Base-by-base conservation (phyloP, 2,113 vertebrate genomes). In the Gobio gobio region DNA sequence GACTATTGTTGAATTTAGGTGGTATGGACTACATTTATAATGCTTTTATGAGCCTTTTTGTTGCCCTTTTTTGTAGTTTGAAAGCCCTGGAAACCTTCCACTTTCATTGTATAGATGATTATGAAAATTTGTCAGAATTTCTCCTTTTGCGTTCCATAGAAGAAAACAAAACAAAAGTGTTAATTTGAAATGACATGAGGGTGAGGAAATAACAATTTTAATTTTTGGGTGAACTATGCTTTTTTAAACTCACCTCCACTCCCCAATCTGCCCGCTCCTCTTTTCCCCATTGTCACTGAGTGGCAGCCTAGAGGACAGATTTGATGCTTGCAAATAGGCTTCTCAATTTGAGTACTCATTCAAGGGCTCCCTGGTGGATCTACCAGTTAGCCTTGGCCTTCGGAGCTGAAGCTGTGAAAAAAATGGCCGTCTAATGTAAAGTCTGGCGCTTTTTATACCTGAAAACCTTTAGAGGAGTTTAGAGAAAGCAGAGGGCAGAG, bases 311-410 rank as follows among this genome's bases (percentile, higher is more conserved):
- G 40, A 80, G 78, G 58, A 80, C 0, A 9, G 40, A 64, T 47
- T 16, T 80, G 40, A 29, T 47, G n/a, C 78, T 80, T 80, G 78
- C 40, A 80, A 80, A 80, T 80, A 14, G 4, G 58, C 14, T 80
- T 16, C 58, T 80, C 58, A 29, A 2, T 80, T 40, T 36, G 78
- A 80, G 78, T 6, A 8, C 24, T 79, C 58, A 64, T 59, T 47
- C 78, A 79, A 79, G 58, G 14, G 58, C 58, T 79, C 78, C 78
- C n/a, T 3, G 22, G 58, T 64, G 58, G n/a, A 79, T 79, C 78
- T 63, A 64, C 58, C 14, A 79, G 47, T 79, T 64, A 79, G 36
- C 58, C 56, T 20, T 47, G n/a, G 12, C 58, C 40, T 79, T 4
- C 9, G 2, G n/a, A 79, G n/a, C 58, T 26, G n/a, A 18, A 47